Evolutionary conservation across 2,113 vertebrate species (phyloP).

Genomic region (Leptodactylus fuscus): DNA sequence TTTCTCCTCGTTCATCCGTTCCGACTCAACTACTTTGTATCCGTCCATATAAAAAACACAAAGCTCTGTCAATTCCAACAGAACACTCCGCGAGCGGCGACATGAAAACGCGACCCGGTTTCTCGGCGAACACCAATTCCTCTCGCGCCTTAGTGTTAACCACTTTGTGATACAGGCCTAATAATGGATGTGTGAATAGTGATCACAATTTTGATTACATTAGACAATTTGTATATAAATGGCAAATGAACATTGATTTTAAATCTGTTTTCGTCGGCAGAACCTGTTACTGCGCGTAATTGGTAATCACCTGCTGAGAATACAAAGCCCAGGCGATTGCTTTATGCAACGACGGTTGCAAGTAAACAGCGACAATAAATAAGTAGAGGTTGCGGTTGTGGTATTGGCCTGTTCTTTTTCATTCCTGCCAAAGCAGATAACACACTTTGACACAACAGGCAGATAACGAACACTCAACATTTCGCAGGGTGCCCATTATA

Average conservation of each 20-base stretch:
- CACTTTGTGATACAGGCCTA: constrained; percentile 28
- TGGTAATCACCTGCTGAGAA: constrained; percentile 67
- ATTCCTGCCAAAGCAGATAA: constrained; percentile 68
- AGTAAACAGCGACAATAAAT: constrained; percentile 69
- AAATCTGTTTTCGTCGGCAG: constrained; percentile 63
- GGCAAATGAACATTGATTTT: constrained; percentile 69
- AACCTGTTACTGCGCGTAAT: constrained; percentile 62
- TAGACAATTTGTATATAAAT: constrained; percentile 64
- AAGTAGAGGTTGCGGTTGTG: constrained; percentile 45
- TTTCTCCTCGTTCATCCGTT: no score
- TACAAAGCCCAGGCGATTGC: constrained; percentile 60
- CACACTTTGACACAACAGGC: constrained; percentile 64
- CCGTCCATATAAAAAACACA: no score
- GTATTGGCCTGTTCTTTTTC: constrained; percentile 64
- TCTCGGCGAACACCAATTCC: background rate
- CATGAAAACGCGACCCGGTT: constrained; percentile 1
- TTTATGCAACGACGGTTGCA: constrained; percentile 60
- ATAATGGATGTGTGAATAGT: constrained; percentile 59
- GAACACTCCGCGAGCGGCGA: background rate
- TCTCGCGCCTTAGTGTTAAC: background rate
- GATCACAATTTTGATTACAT: constrained; percentile 66
- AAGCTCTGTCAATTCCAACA: no score
- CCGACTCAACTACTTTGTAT: no score
- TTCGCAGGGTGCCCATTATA: constrained; percentile 69
- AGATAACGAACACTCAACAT: constrained; percentile 67